Evolutionary conservation across 2,888 invertebrate genomes (phyloP), one percentile per base, ranked within the genome.

Genomic region (Steromphala cineraria): DNA sequence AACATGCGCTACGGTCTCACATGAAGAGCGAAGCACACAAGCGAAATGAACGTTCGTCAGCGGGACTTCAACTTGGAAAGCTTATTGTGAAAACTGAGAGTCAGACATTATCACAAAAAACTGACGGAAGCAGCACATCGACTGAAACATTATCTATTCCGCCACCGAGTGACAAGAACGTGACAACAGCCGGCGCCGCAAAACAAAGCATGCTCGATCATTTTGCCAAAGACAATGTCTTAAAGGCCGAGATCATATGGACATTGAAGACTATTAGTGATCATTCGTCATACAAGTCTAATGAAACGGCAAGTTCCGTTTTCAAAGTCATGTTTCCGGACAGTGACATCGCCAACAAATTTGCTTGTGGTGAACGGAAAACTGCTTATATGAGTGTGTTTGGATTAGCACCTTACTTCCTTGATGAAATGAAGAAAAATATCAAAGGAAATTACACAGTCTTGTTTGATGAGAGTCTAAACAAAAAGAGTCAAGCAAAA

Each of bases 391-490:
- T 21, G 17, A 13, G 79, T 79, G 46, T 36, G n/a, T 79, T 71
- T 71, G 79, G 79, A 21, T 13, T 79, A 53, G 53, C 67, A 28
- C 52, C 52, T 19, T 31, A 53, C 40, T 71, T 79, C 21, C 19
- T 28, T 1, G 31, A 40, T 0, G 1, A 17, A 1, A 8, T 79
- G 36, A 53, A 10, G 8, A n/a, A 15, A n/a, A 8, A 28, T 10
- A 8, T 79, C 5, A 10, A 19, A 2, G 71, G 71, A 21, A 53
- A 19, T 0, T 79, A 24, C 67, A 15, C 24, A 8, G 19, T 79
- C 2, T 3, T 79, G 10, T 79, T 79, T 79, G 79, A 79, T 53
- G 79, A 79, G 36, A 79, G 71, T 52, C n/a, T 79, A 1, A 79
- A 79, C 36, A 53, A 79, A n/a, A 79, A 79, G 10, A 46, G 40